Base-by-base conservation (phyloP, 2,888 invertebrate genomes). In the Sphecodes monilicornis region DNA sequence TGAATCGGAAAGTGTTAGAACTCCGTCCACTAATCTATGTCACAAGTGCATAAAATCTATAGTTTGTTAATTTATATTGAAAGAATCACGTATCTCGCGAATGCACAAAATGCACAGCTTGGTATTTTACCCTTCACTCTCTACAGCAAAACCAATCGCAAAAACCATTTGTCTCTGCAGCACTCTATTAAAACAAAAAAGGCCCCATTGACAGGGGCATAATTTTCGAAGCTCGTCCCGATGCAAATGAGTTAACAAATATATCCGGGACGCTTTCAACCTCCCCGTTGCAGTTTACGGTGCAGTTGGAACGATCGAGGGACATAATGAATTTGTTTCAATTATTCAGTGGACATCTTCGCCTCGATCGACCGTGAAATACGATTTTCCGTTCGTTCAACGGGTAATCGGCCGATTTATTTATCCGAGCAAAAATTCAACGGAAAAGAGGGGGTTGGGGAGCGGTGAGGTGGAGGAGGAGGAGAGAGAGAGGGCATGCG, bases 401-500 rank as follows among this genome's bases (percentile, higher is more conserved):
- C 84, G 81, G 79, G 70, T 88, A 84, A 88, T 89, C 86, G 85
- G 71, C 68, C 74, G 86, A 83, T 89, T 88, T 90, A 90, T 89
- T 89, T 89, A 87, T 86, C 81, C 80, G 46, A 43, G 57, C 41
- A 78, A 82, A 89, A 82, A 80, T 80, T 79, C 36, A 60, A 26
- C 60, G 36, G 32, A 46, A 76, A 72, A 64, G 79, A 74, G 54
- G 70, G 66, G 36, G 39, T 18, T 66, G 66, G 73, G 78, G 64
- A 70, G 73, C 71, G 86, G 41, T 22, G 50, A 10, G n/a, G n/a
- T n/a, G 50, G 10, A 22, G 10, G 32, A 6, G 60, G 16, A 29
- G 60, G 60, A 64, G 64, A 29, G 32, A 8, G 64, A 8, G 64
- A 3, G 64, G 8, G 29, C 60, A 29, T 60, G 32, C 70, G 86